Evolutionary conservation across 2,113 vertebrate species (phyloP), one percentile per base, ranked within the genome.

Genomic region (Propithecus coquereli): DNA sequence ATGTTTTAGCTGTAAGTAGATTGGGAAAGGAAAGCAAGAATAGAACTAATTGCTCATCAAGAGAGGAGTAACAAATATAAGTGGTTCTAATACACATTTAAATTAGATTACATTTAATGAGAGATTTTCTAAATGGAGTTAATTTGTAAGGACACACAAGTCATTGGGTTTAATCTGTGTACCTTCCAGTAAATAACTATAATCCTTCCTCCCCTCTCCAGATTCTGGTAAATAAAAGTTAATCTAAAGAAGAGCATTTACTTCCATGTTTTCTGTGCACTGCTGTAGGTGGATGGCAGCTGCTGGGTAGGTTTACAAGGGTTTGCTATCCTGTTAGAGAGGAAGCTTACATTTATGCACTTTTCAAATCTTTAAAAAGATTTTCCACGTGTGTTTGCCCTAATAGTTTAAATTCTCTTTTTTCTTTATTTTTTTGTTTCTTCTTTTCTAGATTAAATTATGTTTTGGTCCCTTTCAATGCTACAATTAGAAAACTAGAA

Each of bases 51-150:
- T 97, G 32, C 76, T 97, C 95, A 96, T 97, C 95, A 93, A 81
- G 94, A 97, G 59, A 52, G 63, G 80, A 82, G 80, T 87, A 96
- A 87, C 95, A 63, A 84, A 94, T 97, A 40, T 94, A 97, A 97
- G 87, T 18, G 11, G 85, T 83, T 97, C 81, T 0, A 23, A 65
- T 97, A 96, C 25, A 1, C 86, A 94, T 74, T 98, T 97, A 97
- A 98, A 97, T 97, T 95, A 96, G 87, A 45, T 96, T 76, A 97
- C 68, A 94, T 97, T 95, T 97, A 23, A 97, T 96, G 95, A 96
- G 94, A 91, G 94, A 63, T 89, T 97, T 98, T 98, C 93, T 89
- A 97, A 40, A 86, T 97, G 94, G 61, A 86, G 95, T 97, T 94
- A 95, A 97, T 96, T 98, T 97, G 84, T 87, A 94, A 97, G 97